These are phyloP conservation scores for Tigriopus californicus DNA, from an alignment of 2,888 invertebrate species.

Conservation along the genomic window DNA sequence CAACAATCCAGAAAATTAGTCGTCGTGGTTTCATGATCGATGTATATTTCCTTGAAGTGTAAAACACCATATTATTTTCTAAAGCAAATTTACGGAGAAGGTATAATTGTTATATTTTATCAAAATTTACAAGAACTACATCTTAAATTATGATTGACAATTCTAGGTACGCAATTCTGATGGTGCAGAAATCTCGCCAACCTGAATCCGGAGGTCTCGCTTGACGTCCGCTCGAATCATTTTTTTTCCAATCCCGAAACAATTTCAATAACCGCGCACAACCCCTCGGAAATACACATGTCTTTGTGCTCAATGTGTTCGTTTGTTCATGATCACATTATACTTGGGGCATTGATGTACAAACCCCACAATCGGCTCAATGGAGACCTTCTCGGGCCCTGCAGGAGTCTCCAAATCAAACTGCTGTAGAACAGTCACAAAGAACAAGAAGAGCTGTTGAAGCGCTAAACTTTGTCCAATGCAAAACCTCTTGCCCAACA, in stretches of 20 bases:
- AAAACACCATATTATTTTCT: too few species aligned
- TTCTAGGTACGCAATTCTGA: not conserved
- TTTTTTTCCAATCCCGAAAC: too few species aligned
- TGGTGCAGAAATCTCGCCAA: not conserved
- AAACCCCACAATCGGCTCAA: constrained; percentile 5
- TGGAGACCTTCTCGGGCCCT: not conserved
- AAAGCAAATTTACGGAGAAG: too few species aligned
- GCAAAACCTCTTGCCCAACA: constrained; percentile 17
- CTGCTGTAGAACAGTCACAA: constrained; percentile 16
- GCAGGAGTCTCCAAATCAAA: not conserved
- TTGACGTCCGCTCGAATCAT: too few species aligned
- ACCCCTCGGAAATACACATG: too few species aligned
- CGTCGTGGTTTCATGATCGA: too few species aligned
- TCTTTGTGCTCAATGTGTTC: too few species aligned
- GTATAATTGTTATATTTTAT: not conserved
- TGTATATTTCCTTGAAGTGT: too few species aligned
- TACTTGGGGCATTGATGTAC: constrained; percentile 1
- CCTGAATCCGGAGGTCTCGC: not conserved
- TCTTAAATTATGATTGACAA: not conserved
- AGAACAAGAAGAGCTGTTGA: constrained; percentile 16
- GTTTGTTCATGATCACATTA: not conserved
- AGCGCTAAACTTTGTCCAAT: constrained; percentile 16
- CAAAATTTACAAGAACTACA: not conserved
- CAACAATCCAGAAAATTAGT: too few species aligned
- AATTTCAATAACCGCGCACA: too few species aligned